Conservation (phyloP, 2,888 invertebrate species). For the Flexamia atlantica region DNA sequence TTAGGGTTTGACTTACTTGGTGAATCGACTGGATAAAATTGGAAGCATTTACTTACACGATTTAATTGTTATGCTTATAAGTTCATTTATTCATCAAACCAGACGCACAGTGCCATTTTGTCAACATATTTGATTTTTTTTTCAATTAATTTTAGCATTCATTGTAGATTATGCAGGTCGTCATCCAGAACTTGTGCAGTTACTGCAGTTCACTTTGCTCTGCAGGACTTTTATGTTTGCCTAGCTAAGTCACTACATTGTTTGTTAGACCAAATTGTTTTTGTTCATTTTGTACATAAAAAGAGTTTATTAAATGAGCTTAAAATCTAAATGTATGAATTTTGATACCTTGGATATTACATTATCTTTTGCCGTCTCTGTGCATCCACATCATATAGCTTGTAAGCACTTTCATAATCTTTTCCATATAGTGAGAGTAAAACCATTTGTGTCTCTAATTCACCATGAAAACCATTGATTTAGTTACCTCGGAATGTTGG, state of each 20-base stretch:
- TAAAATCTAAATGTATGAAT: conserved; percentile 14
- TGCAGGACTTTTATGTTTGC: conserved; percentile 5
- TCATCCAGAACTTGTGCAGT: background rate
- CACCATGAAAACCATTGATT: too few species aligned
- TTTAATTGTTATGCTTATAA: conserved; percentile 16
- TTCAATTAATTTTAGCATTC: background rate
- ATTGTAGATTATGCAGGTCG: conserved; percentile 1
- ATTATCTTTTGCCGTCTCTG: too few species aligned
- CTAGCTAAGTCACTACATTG: conserved; percentile 47
- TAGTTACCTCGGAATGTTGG: too few species aligned
- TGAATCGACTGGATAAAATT: background rate
- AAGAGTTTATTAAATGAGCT: conserved; percentile 57
- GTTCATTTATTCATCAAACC: conserved; percentile 31
- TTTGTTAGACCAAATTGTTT: conserved; percentile 60
- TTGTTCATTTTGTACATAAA: conserved; percentile 56
- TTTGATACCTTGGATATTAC: background rate
- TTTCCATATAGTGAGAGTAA: too few species aligned
- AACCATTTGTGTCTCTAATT: too few species aligned
- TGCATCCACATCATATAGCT: too few species aligned
- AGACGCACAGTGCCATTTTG: conserved; percentile 19
- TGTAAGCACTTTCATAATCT: too few species aligned
- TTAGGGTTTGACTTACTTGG: too few species aligned
- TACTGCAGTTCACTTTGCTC: conserved; percentile 13
- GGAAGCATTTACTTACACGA: background rate
- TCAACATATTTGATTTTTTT: background rate